These are phyloP conservation scores for Ericerus pela DNA, from an alignment of 1,140 invertebrate genomes.

Conservation along the genomic window DNA sequence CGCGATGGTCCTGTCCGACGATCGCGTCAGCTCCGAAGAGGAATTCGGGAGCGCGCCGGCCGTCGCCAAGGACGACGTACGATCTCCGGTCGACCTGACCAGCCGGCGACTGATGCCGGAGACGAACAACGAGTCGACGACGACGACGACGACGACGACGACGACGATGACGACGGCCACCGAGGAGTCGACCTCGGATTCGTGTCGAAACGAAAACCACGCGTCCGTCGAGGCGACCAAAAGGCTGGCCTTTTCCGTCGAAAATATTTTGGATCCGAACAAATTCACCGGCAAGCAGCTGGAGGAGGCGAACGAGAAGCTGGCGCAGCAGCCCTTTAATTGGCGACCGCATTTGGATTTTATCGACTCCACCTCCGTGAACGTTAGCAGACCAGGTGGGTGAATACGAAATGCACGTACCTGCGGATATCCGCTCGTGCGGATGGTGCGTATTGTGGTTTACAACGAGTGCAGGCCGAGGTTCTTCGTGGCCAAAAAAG, in stretches of 20 bases:
- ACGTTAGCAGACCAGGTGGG: slow-evolving; percentile 4
- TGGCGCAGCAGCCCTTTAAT: slow-evolving; percentile 28
- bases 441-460: too few species aligned
- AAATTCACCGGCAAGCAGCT: slow-evolving; percentile 60
- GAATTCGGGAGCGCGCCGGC: slow-evolving; percentile 14
- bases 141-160: not conserved
- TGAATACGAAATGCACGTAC: too few species aligned
- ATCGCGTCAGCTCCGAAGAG: slow-evolving; percentile 16
- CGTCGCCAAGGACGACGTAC: slow-evolving; percentile 8
- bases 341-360: slow-evolving; percentile 39
- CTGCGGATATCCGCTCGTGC: too few species aligned
- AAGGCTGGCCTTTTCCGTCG: slow-evolving; percentile 67
- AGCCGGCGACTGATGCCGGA: slow-evolving; percentile 10
- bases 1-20: not conserved
- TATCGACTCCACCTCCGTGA: slow-evolving; percentile 11
- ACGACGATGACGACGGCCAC: not conserved
- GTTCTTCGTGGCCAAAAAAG: too few species aligned
- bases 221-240: slow-evolving; percentile 28
- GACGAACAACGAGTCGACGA: not conserved
- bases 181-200: not conserved
- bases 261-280: slow-evolving; percentile 79
- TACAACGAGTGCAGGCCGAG: too few species aligned
- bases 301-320: slow-evolving; percentile 16
- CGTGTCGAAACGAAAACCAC: not conserved
- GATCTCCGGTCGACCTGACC: slow-evolving; percentile 20